Evolutionary conservation across 2,113 vertebrate genomes (phyloP).

Genomic region (Myanophis thanlyinensis): DNA sequence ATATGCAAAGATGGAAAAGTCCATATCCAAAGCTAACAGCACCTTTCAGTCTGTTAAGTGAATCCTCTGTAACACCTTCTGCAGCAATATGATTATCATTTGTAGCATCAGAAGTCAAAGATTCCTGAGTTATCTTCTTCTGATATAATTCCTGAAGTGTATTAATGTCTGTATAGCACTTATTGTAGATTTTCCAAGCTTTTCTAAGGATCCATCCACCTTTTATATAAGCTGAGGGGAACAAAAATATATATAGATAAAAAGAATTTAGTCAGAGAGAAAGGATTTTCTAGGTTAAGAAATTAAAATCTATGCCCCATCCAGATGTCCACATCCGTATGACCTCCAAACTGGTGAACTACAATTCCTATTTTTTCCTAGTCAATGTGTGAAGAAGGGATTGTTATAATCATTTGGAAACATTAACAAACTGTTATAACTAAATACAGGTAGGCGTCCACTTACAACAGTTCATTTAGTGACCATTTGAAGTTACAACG

Average conservation of each 20-base stretch:
- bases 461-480: background rate
- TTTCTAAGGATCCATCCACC: constrained; percentile 99
- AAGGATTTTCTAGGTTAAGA: background rate
- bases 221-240: constrained; percentile 88
- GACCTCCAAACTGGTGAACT: background rate
- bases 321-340: background rate
- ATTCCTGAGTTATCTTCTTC: constrained; percentile 79
- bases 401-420: background rate
- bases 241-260: background rate
- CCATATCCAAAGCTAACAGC: constrained; percentile 98
- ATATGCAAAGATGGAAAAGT: constrained; percentile 99
- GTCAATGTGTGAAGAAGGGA: background rate
- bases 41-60: constrained; percentile 95
- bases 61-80: constrained; percentile 85
- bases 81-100: constrained; percentile 87
- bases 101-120: constrained; percentile 82
- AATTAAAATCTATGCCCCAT: background rate
- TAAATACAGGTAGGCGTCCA: background rate
- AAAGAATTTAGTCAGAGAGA: constrained; percentile 25
- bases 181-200: constrained; percentile 99
- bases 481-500: background rate
- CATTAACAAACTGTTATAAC: background rate
- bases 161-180: constrained; percentile 96
- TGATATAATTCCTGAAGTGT: constrained; percentile 88
- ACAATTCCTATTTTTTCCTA: background rate